Percentiles rank a stretch among this genome's conserved stretches.
These are phyloP conservation scores for Puffinus mauretanicus DNA, from an alignment of 2,113 vertebrate species.

Conservation along the genomic window DNA sequence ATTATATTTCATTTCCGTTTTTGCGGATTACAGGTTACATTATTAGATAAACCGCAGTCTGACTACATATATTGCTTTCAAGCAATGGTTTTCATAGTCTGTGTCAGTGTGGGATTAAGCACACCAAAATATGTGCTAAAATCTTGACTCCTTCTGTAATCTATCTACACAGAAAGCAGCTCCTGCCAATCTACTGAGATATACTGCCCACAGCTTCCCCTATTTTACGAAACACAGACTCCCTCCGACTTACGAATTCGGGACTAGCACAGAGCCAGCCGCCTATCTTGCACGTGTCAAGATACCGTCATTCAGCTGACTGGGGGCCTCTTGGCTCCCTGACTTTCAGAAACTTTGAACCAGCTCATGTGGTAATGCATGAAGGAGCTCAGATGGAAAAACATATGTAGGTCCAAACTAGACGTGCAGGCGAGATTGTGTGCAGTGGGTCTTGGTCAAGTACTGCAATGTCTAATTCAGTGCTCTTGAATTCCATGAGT, in stretches of 20 bases:
- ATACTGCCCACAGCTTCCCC: background rate
- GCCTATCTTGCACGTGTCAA: background rate
- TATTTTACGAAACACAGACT: background rate
- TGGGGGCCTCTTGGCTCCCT: background rate
- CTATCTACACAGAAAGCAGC: background rate
- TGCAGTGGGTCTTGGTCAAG: accelerated
- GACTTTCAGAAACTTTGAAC: background rate
- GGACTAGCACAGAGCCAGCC: background rate
- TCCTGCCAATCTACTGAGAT: background rate
- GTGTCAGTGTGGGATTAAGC: background rate
- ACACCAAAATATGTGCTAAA: background rate
- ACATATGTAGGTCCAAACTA: background rate
- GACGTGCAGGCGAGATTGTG: accelerated
- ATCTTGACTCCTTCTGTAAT: background rate
- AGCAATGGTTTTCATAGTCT: background rate
- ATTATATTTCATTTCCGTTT: background rate
- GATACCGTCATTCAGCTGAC: background rate
- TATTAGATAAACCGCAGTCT: background rate
- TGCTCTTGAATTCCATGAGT: background rate
- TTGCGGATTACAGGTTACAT: background rate
- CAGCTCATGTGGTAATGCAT: background rate
- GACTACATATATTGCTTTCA: background rate
- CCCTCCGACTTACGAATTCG: background rate
- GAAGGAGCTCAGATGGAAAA: background rate
- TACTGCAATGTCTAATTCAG: background rate